Base-by-base conservation (phyloP, 1,140 invertebrate species). In the Aphaenogaster ashmeadi region DNA sequence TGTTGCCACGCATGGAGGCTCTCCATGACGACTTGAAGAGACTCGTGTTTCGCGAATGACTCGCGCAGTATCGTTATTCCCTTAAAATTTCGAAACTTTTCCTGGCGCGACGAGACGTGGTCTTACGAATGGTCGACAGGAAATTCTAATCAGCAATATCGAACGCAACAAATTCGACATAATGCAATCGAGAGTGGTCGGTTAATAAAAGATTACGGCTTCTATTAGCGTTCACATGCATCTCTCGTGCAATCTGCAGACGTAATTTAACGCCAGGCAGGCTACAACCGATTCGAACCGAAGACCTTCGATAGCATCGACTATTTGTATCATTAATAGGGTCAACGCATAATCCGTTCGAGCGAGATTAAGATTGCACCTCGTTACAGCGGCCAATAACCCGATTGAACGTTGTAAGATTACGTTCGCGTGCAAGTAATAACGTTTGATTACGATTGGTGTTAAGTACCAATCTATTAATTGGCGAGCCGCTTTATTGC, bases 291-390 rank as follows among this genome's bases (percentile, higher is more conserved):
- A 69, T 69, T 36, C 36, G n/a, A 69, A n/a, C 27, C 18, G 44
- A 36, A 80, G 52, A 54, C 38, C 38, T 52, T 52, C 44, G 58
- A 86, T 79, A 64, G 15, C 47, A 62, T 33, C 74, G 50, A 50
- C 11, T 41, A 54, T 79, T 52, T 36, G 72, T 86, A 58, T 79
- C 86, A 38, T 87, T 87, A 87, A 89, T 67, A 87, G 78, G 88
- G 86, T 86, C 81, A 86, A 77, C 62, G 71, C 78, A 66, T 56
- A 72, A 86, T 77, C 56, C 60, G 77, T 58, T 69, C 83, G 77
- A 81, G 21, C 84, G 58, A 88, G 86, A 88, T 88, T 85, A 83
- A 81, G 44, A 86, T 81, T 58, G 67, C 60, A 86, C 36, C 54
- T 62, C 54, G 75, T 56, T 66, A 80, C 66, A 11, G 41, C 88